Conservation (phyloP, 2,113 vertebrate genomes). For the Vicugna pacos region DNA sequence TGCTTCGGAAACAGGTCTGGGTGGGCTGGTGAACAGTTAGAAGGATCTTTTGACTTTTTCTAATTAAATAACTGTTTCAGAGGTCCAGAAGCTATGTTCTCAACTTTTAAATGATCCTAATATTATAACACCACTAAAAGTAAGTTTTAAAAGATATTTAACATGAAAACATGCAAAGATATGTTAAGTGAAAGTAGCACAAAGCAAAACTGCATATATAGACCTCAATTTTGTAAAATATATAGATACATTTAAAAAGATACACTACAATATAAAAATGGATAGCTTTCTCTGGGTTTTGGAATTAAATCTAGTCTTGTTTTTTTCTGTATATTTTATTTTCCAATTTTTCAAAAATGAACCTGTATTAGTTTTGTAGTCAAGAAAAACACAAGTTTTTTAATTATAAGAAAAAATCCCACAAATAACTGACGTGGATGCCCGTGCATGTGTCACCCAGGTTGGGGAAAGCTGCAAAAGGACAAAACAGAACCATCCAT, state of each 20-base stretch:
- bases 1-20: conserved; percentile 49
- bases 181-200: neutral
- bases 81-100: neutral
- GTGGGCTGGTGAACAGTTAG: neutral
- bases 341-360: conserved; percentile 56
- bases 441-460: neutral
- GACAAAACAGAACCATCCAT: neutral
- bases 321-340: conserved; percentile 8
- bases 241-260: neutral
- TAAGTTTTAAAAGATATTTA: neutral
- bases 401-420: neutral
- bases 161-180: conserved; percentile 1
- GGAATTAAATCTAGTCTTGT: neutral
- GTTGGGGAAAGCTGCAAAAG: neutral
- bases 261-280: neutral
- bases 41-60: conserved; percentile 26
- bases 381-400: conserved; percentile 51
- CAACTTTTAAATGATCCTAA: conserved; percentile 42
- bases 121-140: neutral
- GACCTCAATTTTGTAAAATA: neutral
- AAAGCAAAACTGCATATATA: neutral
- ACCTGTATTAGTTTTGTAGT: neutral
- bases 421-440: conserved; percentile 7
- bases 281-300: conserved; percentile 27
- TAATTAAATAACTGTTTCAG: conserved; percentile 11